Evolutionary conservation across 2,113 vertebrate genomes (phyloP).

Genomic region (Perccottus glenii): DNA sequence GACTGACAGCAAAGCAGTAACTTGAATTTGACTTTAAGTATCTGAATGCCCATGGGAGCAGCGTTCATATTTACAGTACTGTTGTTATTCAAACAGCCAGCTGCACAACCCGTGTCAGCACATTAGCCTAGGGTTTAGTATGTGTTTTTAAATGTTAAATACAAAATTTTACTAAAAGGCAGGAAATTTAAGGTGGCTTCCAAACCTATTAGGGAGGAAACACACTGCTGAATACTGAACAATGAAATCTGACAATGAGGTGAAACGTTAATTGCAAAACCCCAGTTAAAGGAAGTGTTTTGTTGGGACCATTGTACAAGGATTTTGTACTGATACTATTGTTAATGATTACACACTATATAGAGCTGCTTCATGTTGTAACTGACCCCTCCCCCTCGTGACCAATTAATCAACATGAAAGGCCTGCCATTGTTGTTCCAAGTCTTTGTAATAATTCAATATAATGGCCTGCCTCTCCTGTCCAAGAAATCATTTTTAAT

Average conservation of each 20-base stretch:
- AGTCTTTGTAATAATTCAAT: conserved; percentile 68
- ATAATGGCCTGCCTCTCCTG: conserved; percentile 60
- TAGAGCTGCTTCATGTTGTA: conserved; percentile 52
- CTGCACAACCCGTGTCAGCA: conserved; percentile 22
- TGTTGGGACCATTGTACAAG: conserved; percentile 31
- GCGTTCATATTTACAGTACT: conserved; percentile 39
- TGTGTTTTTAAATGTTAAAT: neutral
- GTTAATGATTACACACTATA: conserved; percentile 58
- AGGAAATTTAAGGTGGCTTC: conserved; percentile 16
- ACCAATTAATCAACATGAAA: conserved; percentile 75
- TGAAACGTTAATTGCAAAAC: conserved; percentile 19
- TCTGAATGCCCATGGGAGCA: conserved; percentile 18
- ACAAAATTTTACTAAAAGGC: neutral
- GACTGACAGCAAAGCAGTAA: conserved; percentile 61
- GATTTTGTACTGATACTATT: conserved; percentile 31
- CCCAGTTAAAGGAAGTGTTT: conserved; percentile 27
- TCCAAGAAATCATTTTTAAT: conserved; percentile 75
- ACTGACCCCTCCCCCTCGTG: conserved; percentile 68
- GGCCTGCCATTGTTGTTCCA: conserved; percentile 58
- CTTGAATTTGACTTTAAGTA: conserved; percentile 43
- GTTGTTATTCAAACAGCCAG: conserved; percentile 39
- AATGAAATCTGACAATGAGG: conserved; percentile 1
- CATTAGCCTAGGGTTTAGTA: conserved; percentile 14
- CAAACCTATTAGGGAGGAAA: conserved; percentile 26
- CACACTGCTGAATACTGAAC: conserved; percentile 21